phyloP scores from a whole-genome alignment of 2,888 invertebrate species.

The Diplolepis rosae region DNA sequence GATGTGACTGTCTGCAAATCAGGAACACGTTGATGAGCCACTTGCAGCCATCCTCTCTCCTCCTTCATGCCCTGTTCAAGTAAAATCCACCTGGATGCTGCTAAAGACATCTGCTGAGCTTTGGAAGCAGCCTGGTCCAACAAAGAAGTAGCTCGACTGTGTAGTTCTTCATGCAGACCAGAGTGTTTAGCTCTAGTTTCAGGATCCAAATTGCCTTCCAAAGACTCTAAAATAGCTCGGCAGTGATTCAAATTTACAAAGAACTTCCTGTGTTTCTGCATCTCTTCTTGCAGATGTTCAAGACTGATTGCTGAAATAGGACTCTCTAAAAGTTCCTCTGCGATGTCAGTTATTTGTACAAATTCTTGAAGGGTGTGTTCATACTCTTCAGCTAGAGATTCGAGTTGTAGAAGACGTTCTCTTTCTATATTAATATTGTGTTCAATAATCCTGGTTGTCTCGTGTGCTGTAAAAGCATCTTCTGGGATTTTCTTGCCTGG shows the following conservation, averaged over 20 bases:
- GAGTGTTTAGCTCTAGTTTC: conserved; percentile 86
- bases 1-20: conserved; percentile 87
- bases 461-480: conserved; percentile 80
- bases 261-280: conserved; percentile 91
- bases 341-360: conserved; percentile 88
- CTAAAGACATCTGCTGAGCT: conserved; percentile 88
- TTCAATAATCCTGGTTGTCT: conserved; percentile 82
- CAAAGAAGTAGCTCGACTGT: conserved; percentile 84
- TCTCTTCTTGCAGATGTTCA: conserved; percentile 90
- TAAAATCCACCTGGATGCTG: conserved; percentile 89
- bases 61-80: conserved; percentile 88
- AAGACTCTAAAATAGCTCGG: conserved; percentile 87
- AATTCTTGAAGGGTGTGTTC: conserved; percentile 92
- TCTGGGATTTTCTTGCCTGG: conserved; percentile 82
- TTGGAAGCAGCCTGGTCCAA: conserved; percentile 87
- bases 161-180: conserved; percentile 84
- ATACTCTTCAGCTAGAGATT: conserved; percentile 88
- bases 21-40: conserved; percentile 89
- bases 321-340: conserved; percentile 86
- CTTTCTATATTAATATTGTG: conserved; percentile 82
- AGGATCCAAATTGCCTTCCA: conserved; percentile 87
- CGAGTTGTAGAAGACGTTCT: conserved; percentile 84
- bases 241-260: conserved; percentile 92
- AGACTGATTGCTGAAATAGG: conserved; percentile 84
- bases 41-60: conserved; percentile 87